A percentile compares a stretch with the other conserved stretches of the same genome.
Evolutionary conservation across 2,113 vertebrate genomes (phyloP).

Genomic region (Mustela nigripes): DNA sequence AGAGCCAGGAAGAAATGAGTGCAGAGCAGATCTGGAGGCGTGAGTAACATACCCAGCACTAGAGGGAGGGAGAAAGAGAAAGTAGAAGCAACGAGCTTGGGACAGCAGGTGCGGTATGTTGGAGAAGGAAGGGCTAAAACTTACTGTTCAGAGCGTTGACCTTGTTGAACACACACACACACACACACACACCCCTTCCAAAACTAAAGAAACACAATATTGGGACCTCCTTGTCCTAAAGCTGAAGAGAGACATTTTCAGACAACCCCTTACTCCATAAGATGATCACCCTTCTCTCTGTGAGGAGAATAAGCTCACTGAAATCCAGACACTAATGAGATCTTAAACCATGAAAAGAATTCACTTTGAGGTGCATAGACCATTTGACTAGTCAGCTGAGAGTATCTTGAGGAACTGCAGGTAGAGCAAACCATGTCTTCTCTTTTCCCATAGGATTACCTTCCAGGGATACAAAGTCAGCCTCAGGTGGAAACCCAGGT

Average conservation of each 20-base stretch:
- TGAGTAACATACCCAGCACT: background rate
- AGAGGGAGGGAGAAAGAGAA: background rate
- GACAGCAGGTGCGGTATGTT: background rate
- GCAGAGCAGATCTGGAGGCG: too few species aligned
- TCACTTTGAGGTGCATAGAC: background rate
- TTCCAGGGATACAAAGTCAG: background rate
- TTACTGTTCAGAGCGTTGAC: background rate
- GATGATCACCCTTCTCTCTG: background rate
- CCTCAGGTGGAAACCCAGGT: background rate
- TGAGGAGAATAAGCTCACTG: background rate
- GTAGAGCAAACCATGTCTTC: background rate
- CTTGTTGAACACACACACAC: background rate
- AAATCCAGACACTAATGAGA: background rate
- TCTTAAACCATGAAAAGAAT: background rate
- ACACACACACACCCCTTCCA: background rate
- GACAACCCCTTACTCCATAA: background rate
- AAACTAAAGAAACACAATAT: background rate
- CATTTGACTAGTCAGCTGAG: background rate
- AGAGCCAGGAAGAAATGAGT: background rate
- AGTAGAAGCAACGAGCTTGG: background rate
- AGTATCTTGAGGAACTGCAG: background rate
- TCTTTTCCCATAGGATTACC: background rate
- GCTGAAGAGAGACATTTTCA: background rate
- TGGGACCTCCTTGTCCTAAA: background rate
- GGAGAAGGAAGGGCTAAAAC: background rate